A percentile compares a stretch with the other conserved stretches of the same genome.
Conservation (phyloP, 2,888 invertebrate genomes). For the Caenorhabditis sp. region DNA sequence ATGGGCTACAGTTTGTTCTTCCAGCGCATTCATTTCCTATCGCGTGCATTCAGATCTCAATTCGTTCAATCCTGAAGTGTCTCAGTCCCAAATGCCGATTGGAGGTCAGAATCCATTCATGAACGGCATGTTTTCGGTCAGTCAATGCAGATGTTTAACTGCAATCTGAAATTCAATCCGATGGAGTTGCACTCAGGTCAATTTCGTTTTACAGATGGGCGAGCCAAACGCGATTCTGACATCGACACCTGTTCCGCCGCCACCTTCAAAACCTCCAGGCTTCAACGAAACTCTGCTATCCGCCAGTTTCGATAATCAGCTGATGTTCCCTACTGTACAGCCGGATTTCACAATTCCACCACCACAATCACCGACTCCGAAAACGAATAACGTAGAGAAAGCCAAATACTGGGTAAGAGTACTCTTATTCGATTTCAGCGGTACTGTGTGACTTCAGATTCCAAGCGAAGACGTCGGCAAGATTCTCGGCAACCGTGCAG, state of each 20-base stretch:
- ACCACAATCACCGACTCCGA: not conserved
- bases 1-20: slow-evolving; percentile 7
- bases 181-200: too few species aligned
- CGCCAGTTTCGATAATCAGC: slow-evolving; percentile 14
- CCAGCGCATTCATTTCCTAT: not conserved
- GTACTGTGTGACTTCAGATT: slow-evolving; percentile 4
- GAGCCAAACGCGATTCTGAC: slow-evolving; percentile 54
- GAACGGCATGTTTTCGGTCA: slow-evolving; percentile 8
- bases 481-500: slow-evolving; percentile 35
- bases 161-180: not conserved
- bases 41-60: not conserved
- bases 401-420: slow-evolving; percentile 27
- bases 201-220: slow-evolving; percentile 18
- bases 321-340: slow-evolving; percentile 8
- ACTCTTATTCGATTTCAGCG: not conserved
- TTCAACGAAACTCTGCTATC: slow-evolving; percentile 16
- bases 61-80: slow-evolving; percentile 4
- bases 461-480: slow-evolving; percentile 33
- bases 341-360: slow-evolving; percentile 21
- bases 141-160: not conserved
- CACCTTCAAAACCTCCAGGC: not conserved
- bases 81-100: not conserved
- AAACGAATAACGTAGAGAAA: slow-evolving; percentile 34
- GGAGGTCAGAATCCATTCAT: too few species aligned
- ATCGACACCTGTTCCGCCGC: slow-evolving; percentile 30